Percentiles rank a stretch among this genome's conserved stretches.
These are phyloP conservation scores for Sinhomidia bicolor DNA, from an alignment of 2,888 invertebrate genomes.

Conservation along the genomic window DNA sequence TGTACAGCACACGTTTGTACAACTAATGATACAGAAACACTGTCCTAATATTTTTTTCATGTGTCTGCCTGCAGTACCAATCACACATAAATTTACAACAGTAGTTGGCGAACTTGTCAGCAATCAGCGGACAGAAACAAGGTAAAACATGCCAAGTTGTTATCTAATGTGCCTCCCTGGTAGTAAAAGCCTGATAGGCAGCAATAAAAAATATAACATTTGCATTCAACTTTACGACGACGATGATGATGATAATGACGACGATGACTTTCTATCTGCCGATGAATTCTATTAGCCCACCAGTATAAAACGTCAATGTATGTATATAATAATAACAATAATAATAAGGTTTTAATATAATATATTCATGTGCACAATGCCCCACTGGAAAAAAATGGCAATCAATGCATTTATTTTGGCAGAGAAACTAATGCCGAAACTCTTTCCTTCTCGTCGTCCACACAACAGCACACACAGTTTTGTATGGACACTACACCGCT, in stretches of 20 bases:
- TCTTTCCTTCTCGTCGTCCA: not conserved
- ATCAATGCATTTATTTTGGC: conserved; percentile 13
- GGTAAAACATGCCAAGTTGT: not conserved
- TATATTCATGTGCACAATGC: conserved; percentile 4
- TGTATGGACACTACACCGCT: no score
- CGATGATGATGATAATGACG: no score
- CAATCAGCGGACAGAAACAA: not conserved
- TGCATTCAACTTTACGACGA: not conserved
- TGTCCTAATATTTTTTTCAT: not conserved
- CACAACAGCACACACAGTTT: no score
- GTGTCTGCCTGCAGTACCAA: not conserved
- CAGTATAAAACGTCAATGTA: not conserved
- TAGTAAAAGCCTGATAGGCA: not conserved
- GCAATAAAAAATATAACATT: conserved; percentile 14
- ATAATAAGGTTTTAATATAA: not conserved
- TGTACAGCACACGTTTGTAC: not conserved
- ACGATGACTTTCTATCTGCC: not conserved
- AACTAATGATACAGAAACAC: not conserved
- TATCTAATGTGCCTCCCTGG: not conserved
- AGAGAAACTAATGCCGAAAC: not conserved
- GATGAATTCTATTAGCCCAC: conserved; percentile 13
- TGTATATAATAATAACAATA: not conserved
- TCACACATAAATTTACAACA: not conserved
- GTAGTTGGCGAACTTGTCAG: conserved; percentile 10
- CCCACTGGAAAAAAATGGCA: conserved; percentile 26